Evolutionary conservation across 2,888 invertebrate species (phyloP).

Genomic region (Agonopterix subpropinquella): DNA sequence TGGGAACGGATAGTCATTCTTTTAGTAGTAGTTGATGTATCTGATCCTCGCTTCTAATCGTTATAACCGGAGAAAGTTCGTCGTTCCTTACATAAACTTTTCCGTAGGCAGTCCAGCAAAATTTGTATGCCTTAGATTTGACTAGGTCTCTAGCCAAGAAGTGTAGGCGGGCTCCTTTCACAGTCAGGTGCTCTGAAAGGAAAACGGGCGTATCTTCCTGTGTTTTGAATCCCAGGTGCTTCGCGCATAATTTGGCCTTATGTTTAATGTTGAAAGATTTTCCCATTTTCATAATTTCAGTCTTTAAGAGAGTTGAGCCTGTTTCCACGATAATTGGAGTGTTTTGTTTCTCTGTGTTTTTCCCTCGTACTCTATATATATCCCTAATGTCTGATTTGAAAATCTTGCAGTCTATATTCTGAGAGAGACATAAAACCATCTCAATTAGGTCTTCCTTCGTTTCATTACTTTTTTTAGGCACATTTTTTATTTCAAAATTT

Average conservation of each 20-base stretch:
- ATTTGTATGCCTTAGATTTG: slow-evolving; percentile 4
- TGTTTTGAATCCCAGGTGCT: slow-evolving; percentile 9
- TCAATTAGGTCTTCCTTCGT: slow-evolving; percentile 10
- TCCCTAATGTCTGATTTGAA: slow-evolving; percentile 6
- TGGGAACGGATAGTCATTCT: slow-evolving; percentile 1
- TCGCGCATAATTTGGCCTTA: slow-evolving; percentile 10
- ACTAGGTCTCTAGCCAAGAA: slow-evolving; percentile 10
- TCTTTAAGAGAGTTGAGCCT: slow-evolving; percentile 2
- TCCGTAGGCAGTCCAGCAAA: slow-evolving; percentile 11
- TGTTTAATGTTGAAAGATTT: slow-evolving; percentile 11
- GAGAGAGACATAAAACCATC: slow-evolving; percentile 6
- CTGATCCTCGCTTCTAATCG: slow-evolving; percentile 3
- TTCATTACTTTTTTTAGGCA: slow-evolving; percentile 6
- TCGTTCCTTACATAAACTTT: slow-evolving; percentile 3
- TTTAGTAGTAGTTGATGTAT: neutral
- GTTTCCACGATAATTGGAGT: slow-evolving; percentile 7
- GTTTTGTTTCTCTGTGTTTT: neutral
- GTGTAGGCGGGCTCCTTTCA: slow-evolving; percentile 7
- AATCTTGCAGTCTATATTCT: slow-evolving; percentile 4
- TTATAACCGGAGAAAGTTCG: slow-evolving; percentile 3
- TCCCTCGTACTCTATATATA: slow-evolving; percentile 5
- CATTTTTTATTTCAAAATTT: too few species aligned
- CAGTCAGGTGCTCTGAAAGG: slow-evolving; percentile 8
- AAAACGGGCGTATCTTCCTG: slow-evolving; percentile 10
- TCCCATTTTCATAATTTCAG: slow-evolving; percentile 6